Conservation (phyloP, 2,888 invertebrate species). For the Mimachlamys varia region DNA sequence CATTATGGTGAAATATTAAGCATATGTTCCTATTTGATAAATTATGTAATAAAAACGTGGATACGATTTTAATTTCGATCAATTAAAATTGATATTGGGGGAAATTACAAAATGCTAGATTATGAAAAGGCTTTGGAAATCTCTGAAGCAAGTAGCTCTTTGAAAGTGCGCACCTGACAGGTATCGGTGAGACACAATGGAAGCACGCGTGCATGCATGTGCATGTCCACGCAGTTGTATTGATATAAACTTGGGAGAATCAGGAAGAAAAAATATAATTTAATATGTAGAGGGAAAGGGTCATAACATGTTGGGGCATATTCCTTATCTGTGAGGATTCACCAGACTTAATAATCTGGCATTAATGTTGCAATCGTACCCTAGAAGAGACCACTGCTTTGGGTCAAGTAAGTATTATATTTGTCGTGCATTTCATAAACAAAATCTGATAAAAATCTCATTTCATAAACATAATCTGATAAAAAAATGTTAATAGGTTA, state of each 20-base stretch:
- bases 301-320: neutral
- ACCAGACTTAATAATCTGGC: neutral
- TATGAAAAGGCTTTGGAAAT: neutral
- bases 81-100: neutral
- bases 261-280: conserved; percentile 14
- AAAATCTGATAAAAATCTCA: neutral
- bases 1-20: neutral
- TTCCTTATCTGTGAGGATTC: neutral
- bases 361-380: neutral
- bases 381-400: neutral
- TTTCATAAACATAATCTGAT: neutral
- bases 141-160: neutral
- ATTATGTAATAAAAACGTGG: neutral
- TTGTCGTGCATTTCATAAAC: neutral
- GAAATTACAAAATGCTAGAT: neutral
- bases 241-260: neutral
- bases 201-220: neutral
- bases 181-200: neutral
- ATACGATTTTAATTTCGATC: neutral
- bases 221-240: conserved; percentile 1
- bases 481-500: neutral
- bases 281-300: conserved; percentile 21
- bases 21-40: neutral
- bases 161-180: neutral
- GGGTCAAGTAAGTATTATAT: neutral